These are phyloP conservation scores for Oenanthe melanoleuca DNA, from an alignment of 2,113 vertebrate genomes.

Conservation along the genomic window DNA sequence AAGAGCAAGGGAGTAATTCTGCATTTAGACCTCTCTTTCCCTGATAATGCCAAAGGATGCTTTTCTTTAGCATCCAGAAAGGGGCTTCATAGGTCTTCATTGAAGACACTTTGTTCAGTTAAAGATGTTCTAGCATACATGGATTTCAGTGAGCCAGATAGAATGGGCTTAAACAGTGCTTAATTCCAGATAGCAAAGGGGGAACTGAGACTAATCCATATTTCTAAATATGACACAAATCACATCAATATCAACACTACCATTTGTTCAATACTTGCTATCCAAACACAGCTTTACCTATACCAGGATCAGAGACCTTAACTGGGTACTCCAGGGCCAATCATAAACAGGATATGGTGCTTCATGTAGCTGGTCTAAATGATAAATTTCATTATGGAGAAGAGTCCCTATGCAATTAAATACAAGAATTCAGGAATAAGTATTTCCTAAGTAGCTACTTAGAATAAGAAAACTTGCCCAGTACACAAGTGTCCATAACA, in stretches of 20 bases:
- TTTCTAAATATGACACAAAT: not conserved
- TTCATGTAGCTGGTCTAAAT: not conserved
- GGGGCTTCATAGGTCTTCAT: fast-evolving
- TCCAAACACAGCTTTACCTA: not conserved
- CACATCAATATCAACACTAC: not conserved
- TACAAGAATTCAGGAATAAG: not conserved
- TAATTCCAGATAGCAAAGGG: not conserved
- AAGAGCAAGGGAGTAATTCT: not conserved
- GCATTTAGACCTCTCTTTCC: not conserved
- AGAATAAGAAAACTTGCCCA: not conserved
- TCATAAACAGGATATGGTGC: fast-evolving
- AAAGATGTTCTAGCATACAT: not conserved
- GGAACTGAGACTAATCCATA: not conserved
- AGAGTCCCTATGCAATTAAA: not conserved
- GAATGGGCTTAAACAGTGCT: not conserved
- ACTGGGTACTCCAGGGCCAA: fast-evolving
- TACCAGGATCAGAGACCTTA: not conserved
- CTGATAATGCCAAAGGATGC: not conserved
- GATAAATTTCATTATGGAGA: not conserved
- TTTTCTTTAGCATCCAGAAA: not conserved
- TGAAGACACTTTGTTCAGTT: not conserved
- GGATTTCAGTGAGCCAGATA: not conserved
- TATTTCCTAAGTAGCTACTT: not conserved
- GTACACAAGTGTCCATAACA: fast-evolving
- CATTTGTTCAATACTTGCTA: not conserved